These are phyloP conservation scores for Pogonocherus hispidulus DNA, from an alignment of 2,888 invertebrate genomes.

Conservation along the genomic window DNA sequence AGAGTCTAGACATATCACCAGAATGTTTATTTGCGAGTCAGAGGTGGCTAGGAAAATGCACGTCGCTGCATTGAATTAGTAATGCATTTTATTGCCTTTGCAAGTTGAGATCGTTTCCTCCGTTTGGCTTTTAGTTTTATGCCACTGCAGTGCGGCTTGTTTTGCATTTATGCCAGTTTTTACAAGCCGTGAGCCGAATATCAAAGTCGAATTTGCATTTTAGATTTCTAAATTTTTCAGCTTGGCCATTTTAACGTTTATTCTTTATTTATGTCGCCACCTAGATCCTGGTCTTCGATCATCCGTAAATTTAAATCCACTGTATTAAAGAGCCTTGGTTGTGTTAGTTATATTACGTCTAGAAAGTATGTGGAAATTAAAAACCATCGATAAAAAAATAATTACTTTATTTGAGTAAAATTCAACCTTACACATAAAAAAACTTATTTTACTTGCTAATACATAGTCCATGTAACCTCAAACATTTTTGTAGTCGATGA, in stretches of 20 bases:
- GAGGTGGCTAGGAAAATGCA: constrained; percentile 4
- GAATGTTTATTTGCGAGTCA: constrained; percentile 29
- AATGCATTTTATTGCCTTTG: constrained; percentile 49
- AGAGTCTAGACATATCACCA: constrained; percentile 38
- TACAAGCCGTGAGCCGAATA: constrained; percentile 11
- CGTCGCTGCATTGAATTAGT: constrained; percentile 49
- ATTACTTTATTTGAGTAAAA: too few relatives aligned
- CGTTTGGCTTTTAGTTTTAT: constrained; percentile 50
- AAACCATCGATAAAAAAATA: too few relatives aligned
- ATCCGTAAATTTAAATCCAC: too few relatives aligned
- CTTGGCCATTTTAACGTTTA: neutral
- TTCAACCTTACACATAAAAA: too few relatives aligned
- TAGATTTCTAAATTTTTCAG: constrained; percentile 4
- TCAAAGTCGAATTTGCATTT: constrained; percentile 17
- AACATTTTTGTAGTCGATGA: too few relatives aligned
- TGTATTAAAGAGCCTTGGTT: too few relatives aligned
- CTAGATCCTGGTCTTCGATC: too few relatives aligned
- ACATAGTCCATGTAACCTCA: too few relatives aligned
- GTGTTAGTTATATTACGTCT: too few relatives aligned
- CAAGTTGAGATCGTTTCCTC: constrained; percentile 44
- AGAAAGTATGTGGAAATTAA: too few relatives aligned
- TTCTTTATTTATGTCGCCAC: neutral
- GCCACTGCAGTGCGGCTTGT: constrained; percentile 50
- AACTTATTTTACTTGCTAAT: too few relatives aligned
- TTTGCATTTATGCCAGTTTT: constrained; percentile 25